These are phyloP conservation scores for Athalia circularis DNA, from an alignment of 2,888 invertebrate genomes.

Conservation along the genomic window DNA sequence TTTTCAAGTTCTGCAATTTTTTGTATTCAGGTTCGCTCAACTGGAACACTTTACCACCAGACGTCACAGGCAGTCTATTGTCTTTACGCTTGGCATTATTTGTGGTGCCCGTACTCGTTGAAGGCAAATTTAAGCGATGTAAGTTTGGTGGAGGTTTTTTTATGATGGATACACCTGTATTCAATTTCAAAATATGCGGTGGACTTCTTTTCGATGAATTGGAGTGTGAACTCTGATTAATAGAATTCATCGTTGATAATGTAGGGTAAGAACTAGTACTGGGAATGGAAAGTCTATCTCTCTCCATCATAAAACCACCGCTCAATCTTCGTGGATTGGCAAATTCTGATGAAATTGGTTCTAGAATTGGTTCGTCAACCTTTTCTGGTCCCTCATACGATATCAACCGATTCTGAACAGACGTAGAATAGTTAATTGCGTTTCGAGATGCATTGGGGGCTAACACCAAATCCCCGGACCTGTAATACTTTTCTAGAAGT, in stretches of 20 bases:
- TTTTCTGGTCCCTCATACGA: slow-evolving; percentile 81
- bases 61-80: slow-evolving; percentile 84
- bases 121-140: slow-evolving; percentile 64
- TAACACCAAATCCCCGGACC: slow-evolving; percentile 86
- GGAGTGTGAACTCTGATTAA: slow-evolving; percentile 41
- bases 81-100: slow-evolving; percentile 69
- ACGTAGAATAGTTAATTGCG: slow-evolving; percentile 86
- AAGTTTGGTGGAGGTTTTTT: slow-evolving; percentile 71
- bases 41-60: slow-evolving; percentile 87
- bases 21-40: slow-evolving; percentile 87
- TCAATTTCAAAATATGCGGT: slow-evolving; percentile 64
- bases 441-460: slow-evolving; percentile 84
- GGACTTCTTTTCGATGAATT: slow-evolving; percentile 53
- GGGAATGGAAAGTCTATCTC: slow-evolving; percentile 56
- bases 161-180: slow-evolving; percentile 70
- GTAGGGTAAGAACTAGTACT: slow-evolving; percentile 47
- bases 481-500: slow-evolving; percentile 88
- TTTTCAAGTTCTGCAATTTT: slow-evolving; percentile 77
- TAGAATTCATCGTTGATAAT: slow-evolving; percentile 39
- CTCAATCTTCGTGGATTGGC: slow-evolving; percentile 66
- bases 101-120: slow-evolving; percentile 56
- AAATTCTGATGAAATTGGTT: slow-evolving; percentile 65
- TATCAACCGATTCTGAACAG: slow-evolving; percentile 85
- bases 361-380: slow-evolving; percentile 69
- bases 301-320: slow-evolving; percentile 69